phyloP scores from a whole-genome alignment of 2,888 invertebrate species.

The Meliscaeva auricollis region DNA sequence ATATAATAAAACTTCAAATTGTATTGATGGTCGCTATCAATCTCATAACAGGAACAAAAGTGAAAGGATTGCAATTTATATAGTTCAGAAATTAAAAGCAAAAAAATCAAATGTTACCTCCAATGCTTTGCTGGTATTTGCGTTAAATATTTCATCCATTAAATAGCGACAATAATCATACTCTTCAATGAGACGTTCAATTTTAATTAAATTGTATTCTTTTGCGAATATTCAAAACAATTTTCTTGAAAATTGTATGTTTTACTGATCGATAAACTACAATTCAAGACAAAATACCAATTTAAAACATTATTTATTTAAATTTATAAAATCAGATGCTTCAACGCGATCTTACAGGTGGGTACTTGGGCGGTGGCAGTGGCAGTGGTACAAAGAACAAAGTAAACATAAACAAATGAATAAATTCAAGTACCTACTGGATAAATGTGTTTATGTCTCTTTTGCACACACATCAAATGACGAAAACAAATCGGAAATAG shows the following conservation, averaged over 20 bases:
- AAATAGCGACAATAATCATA: neutral
- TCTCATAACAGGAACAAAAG: neutral
- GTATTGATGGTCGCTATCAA: too few species aligned
- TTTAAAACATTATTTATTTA: neutral
- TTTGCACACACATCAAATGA: conserved; percentile 7
- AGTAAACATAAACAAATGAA: neutral
- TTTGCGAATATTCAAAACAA: neutral
- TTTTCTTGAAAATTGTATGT: neutral
- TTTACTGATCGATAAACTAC: neutral
- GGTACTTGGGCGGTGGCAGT: neutral
- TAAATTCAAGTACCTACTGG: neutral
- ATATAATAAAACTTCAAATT: too few species aligned
- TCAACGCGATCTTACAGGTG: conserved; percentile 38
- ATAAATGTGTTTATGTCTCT: conserved; percentile 6
- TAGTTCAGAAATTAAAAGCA: too few species aligned
- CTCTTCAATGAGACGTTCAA: neutral
- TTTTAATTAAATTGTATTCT: neutral
- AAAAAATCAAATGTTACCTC: conserved; percentile 11
- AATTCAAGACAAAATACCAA: neutral
- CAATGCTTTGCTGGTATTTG: neutral
- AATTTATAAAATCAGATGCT: conserved; percentile 53
- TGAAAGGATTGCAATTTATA: neutral
- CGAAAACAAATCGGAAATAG: conserved; percentile 8
- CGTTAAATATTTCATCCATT: neutral
- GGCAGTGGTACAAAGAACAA: neutral